Conservation (phyloP, 2,113 vertebrate species). For the Osmerus eperlanus region DNA sequence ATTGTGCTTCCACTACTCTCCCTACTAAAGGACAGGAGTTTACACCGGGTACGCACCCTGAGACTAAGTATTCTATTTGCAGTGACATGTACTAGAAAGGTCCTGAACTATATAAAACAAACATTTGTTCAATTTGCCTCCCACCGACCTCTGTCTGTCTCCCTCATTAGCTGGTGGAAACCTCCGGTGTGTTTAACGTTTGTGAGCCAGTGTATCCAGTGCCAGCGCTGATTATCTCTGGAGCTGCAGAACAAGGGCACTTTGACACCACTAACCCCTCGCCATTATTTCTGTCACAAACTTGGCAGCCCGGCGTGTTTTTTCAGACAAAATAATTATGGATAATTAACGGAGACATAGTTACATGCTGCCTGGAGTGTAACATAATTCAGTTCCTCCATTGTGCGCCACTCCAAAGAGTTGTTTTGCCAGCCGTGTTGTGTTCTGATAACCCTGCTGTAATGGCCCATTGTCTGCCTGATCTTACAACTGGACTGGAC, state of each 20-base stretch:
- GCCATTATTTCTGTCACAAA: slow-evolving; percentile 38
- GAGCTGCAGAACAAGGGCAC: slow-evolving; percentile 27
- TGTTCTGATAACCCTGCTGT: slow-evolving; percentile 49
- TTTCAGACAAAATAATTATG: slow-evolving; percentile 33
- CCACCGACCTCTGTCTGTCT: slow-evolving; percentile 42
- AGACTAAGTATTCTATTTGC: slow-evolving; percentile 42
- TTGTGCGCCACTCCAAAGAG: slow-evolving; percentile 19
- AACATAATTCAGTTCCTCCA: slow-evolving; percentile 30
- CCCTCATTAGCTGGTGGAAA: slow-evolving; percentile 55
- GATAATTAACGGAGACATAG: slow-evolving; percentile 31
- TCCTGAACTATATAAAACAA: slow-evolving; percentile 52
- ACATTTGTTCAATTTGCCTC: slow-evolving; percentile 58
- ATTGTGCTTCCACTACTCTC: background rate
- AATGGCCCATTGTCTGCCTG: slow-evolving; percentile 59
- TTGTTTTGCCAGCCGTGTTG: slow-evolving; percentile 49
- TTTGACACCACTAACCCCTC: slow-evolving; percentile 32
- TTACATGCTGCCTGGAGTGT: slow-evolving; percentile 17
- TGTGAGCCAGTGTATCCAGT: slow-evolving; percentile 47
- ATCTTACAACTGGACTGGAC: slow-evolving; percentile 33
- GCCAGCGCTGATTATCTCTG: slow-evolving; percentile 62
- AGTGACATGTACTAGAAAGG: slow-evolving; percentile 50
- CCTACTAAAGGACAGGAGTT: slow-evolving; percentile 28
- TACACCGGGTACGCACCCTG: slow-evolving; percentile 45
- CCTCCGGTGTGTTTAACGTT: slow-evolving; percentile 29
- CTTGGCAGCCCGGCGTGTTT: slow-evolving; percentile 22